Conservation (phyloP, 2,888 invertebrate genomes). For the Cephus runcator region DNA sequence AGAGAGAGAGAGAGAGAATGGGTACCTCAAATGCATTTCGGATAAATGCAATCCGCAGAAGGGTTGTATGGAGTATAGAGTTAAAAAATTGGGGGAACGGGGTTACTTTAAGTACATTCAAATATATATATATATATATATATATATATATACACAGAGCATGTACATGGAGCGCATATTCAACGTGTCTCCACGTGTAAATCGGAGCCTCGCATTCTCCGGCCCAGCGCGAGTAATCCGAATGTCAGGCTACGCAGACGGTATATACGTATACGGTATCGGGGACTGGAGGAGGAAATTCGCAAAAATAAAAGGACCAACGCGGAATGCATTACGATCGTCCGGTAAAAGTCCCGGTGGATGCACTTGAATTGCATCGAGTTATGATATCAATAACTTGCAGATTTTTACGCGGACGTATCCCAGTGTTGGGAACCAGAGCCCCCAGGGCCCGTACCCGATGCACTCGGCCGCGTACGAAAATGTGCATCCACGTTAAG, state of each 20-base stretch:
- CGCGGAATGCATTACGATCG: background rate
- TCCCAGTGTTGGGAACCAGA: background rate
- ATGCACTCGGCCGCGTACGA: too few species aligned
- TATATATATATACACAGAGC: too few species aligned
- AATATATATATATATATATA: too few species aligned
- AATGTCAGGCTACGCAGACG: background rate
- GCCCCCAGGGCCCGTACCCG: too few species aligned
- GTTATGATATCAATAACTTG: constrained; percentile 55
- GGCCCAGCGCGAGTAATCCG: background rate
- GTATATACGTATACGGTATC: background rate
- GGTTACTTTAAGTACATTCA: background rate
- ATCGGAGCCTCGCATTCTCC: background rate
- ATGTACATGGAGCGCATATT: background rate
- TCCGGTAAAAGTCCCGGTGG: background rate
- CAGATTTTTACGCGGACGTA: background rate
- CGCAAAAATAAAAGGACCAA: background rate
- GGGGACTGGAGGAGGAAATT: background rate
- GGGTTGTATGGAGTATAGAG: background rate
- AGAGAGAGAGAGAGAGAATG: background rate
- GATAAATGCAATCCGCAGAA: background rate
- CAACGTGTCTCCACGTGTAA: background rate
- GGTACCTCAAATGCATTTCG: background rate
- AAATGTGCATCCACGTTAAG: background rate
- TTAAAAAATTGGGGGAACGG: background rate
- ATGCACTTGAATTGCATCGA: constrained; percentile 34